Evolutionary conservation across 2,113 vertebrate species (phyloP), one percentile per base, ranked within the genome.

Genomic region (Columba livia): DNA sequence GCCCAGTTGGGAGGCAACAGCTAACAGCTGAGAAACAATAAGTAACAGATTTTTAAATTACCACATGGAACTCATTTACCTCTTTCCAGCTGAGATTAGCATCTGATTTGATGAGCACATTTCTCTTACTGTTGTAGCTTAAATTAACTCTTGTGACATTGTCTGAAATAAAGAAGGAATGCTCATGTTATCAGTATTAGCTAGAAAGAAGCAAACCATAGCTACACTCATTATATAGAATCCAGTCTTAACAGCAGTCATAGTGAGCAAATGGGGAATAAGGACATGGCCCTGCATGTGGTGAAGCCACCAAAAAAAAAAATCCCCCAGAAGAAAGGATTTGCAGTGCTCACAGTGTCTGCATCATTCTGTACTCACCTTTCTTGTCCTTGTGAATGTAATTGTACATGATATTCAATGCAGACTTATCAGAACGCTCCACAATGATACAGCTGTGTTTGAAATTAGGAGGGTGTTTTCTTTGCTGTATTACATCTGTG

Each of bases 11-110:
- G 69, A 93, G 26, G 72, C 54, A 95, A 67, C 51, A 92, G 56
- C 79, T 67, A 94, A 86, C 90, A 90, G 77, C 77, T 84, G 86
- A 95, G 83, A 92, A 95, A 93, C 75, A 94, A 84, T 92, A 94
- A 96, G 24, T 77, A 93, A 79, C 77, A 97, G 89, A 93, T 92
- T 95, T 97, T 89, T 72, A 93, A 96, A 93, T 95, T 92, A 84
- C 80, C 86, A 79, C 93, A 89, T 94, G 93, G 94, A 93, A 93
- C 32, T 84, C 4, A 89, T 94, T 96, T 93, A 81, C 86, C 48
- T 89, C 69, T 29, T 93, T 44, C 93, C 91, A 88, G 79, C 82
- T 92, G 92, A 83, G 92, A 94, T 83, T 75, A 78, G 38, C 36
- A 1, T 86, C 79, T 88, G 72, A 92, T 79, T 94, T 10, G 29